Evolutionary conservation across 2,797 vertebrate species (phyloP), one percentile per base, ranked within the genome.

Genomic region (Benthosema pterotum): DNA sequence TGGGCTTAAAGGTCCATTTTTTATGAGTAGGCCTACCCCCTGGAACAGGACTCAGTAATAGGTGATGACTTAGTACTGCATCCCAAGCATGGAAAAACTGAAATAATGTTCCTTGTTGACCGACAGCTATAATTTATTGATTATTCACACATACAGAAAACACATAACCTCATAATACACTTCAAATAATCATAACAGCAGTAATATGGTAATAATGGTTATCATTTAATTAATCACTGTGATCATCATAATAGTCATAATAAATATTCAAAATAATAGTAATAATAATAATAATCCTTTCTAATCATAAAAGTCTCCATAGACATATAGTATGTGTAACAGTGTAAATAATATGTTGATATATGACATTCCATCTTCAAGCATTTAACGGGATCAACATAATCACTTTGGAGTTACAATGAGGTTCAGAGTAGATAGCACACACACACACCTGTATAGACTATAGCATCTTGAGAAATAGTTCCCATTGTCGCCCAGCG

Each of bases 91-190:
- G 13, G 51, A 22, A 18, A 19, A n/a, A 25, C 9, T 22, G 52
- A 46, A 59, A 32, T 47, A 14, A 5, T 12, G 50, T 12, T 67
- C 32, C 42, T 80, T 72, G 64, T 83, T 77, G 74, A 89, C 83
- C 76, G 74, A 89, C 83, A 88, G 65, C 77, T 76, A 57, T 32
- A 65, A 87, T 91, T 94, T 93, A 94, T 93, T 93, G 93, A 96
- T 91, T 90, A 88, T 94, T 95, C 95, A 96, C 94, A 94, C 86
- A 92, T 92, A 96, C 92, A 93, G 91, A 90, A 90, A 90, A 92
- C 88, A 89, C 84, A 89, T 74, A 85, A 80, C 83, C 78, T 84
- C 74, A 69, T 83, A 67, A 82, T 82, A 85, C 83, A 86, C 59
- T 80, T 83, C 52, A 84, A 85, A 77, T 87, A 66, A 88, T 87